Conservation (phyloP, 2,888 invertebrate species). For the Agrotis segetum region DNA sequence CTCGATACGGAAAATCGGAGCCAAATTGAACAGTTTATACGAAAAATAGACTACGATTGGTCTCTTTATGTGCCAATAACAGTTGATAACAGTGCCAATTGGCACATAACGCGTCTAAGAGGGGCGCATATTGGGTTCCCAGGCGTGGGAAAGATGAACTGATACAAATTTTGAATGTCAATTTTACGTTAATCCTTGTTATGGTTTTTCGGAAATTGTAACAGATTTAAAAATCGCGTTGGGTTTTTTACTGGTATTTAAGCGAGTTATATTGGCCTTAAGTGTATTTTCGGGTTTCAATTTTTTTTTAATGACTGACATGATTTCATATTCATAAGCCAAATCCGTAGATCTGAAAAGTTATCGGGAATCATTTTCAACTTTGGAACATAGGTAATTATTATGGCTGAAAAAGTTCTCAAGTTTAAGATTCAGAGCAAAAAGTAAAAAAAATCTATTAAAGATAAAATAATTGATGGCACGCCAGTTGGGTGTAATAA, state of each 20-base stretch:
- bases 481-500: no score
- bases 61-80: conserved; percentile 71
- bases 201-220: neutral
- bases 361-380: no score
- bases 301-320: no score
- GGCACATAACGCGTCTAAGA: conserved; percentile 63
- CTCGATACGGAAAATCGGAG: conserved; percentile 54
- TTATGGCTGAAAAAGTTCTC: no score
- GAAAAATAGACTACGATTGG: conserved; percentile 67
- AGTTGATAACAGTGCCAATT: conserved; percentile 67
- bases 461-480: no score
- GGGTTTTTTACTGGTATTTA: neutral
- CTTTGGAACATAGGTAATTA: no score
- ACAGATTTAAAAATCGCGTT: neutral
- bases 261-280: no score
- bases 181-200: conserved; percentile 16
- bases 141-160: conserved; percentile 42
- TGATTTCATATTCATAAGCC: no score
- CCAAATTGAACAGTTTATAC: conserved; percentile 69
- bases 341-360: no score
- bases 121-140: conserved; percentile 31
- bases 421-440: no score
- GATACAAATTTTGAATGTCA: conserved; percentile 20
- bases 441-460: no score
- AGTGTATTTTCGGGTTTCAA: no score